Percentiles rank a stretch among this genome's conserved stretches.
Conservation (phyloP, 1,140 invertebrate genomes). For the Orussus abietinus region DNA sequence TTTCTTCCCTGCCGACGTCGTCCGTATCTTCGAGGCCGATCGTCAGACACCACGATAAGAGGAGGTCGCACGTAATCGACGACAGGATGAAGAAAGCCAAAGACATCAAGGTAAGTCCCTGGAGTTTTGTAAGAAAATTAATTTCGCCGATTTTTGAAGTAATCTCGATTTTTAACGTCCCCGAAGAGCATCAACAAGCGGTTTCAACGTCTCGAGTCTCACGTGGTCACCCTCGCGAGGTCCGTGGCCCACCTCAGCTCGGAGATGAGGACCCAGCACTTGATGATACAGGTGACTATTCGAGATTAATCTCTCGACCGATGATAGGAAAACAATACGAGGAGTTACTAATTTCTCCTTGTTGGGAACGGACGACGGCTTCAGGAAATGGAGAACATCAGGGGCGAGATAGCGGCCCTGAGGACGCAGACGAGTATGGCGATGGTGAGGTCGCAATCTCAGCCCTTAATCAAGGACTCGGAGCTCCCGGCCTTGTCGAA, state of each 20-base stretch:
- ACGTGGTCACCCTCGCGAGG: constrained; percentile 85
- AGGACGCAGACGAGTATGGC: constrained; percentile 64
- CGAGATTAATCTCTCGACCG: no score
- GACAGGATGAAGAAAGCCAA: constrained; percentile 71
- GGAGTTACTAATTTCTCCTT: no score
- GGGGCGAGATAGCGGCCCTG: constrained; percentile 76
- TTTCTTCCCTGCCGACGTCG: constrained; percentile 77
- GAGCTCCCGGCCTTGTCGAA: constrained; percentile 71
- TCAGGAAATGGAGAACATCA: constrained; percentile 82
- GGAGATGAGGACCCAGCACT: constrained; percentile 86
- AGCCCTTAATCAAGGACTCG: constrained; percentile 48
- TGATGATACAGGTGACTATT: constrained; percentile 72
- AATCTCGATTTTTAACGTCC: constrained; percentile 12
- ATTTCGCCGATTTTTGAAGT: not conserved
- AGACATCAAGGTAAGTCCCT: constrained; percentile 67
- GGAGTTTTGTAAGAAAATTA: no score
- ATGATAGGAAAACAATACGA: no score
- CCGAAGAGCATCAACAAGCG: constrained; percentile 77
- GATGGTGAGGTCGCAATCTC: constrained; percentile 57
- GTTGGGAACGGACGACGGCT: not conserved
- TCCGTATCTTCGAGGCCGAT: constrained; percentile 73
- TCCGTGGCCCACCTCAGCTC: constrained; percentile 91
- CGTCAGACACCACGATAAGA: constrained; percentile 57
- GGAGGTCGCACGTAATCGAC: constrained; percentile 50
- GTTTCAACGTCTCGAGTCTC: constrained; percentile 85